Evolutionary conservation across 2,113 vertebrate species (phyloP).

Genomic region (Malurus cyaneus): DNA sequence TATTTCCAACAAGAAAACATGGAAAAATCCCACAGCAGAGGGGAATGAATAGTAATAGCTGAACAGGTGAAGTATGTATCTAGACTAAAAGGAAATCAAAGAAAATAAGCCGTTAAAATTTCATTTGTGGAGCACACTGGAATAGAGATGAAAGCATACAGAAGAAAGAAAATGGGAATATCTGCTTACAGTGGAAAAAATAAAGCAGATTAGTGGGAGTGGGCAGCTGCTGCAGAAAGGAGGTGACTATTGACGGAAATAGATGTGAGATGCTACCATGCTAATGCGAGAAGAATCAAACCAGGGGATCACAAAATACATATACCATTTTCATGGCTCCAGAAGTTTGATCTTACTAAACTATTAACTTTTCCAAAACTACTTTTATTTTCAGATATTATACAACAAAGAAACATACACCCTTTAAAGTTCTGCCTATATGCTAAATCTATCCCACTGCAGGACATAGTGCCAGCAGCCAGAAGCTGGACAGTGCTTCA

Average conservation of each 20-base stretch:
- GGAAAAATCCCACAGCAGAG: rapidly evolving
- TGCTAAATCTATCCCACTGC: rapidly evolving
- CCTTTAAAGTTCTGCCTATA: not conserved
- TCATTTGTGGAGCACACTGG: not conserved
- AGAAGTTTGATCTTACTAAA: not conserved
- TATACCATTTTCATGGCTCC: rapidly evolving
- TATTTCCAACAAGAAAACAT: not conserved
- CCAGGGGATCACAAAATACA: not conserved
- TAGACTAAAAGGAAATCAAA: not conserved
- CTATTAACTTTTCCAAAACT: not conserved
- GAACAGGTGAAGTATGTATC: not conserved
- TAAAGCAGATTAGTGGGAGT: not conserved
- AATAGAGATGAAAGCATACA: not conserved
- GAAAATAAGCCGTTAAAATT: not conserved
- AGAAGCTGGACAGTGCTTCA: not conserved
- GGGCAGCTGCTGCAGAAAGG: not conserved
- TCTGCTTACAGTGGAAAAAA: not conserved
- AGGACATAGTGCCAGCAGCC: not conserved
- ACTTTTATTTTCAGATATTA: not conserved
- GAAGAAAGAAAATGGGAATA: not conserved
- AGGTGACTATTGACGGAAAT: not conserved
- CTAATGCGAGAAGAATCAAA: not conserved
- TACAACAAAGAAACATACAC: not conserved
- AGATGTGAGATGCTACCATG: not conserved
- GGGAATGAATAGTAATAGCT: not conserved